Evolutionary conservation across 2,888 invertebrate genomes (phyloP), one percentile per base, ranked within the genome.

Genomic region (Marasmarcha lunaedactyla): DNA sequence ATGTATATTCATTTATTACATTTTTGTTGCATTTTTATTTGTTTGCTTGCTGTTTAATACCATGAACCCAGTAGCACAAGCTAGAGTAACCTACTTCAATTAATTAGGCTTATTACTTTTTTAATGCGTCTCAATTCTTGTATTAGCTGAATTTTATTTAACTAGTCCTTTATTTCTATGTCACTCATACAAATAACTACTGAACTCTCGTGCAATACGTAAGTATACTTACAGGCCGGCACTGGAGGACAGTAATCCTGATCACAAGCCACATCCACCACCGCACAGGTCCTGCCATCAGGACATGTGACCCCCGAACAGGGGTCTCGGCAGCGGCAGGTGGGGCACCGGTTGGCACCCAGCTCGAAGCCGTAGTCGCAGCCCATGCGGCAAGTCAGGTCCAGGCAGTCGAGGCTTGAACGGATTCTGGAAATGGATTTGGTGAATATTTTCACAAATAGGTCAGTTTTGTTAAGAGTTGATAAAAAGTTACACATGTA

Each of bases 201-300:
- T 94, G 0, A 87, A 73, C 55, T 90, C 90, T 41, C 87, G 86
- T 0, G 90, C 90, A 13, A 91, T 65, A 72, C 86, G 86, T 86
- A 57, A 1, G 20, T 3, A 20, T 20, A 20, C 20, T 85, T 52
- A 87, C 92, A 92, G 10, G 91, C 91, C 9, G 94, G 94, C 1
- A 94, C 92, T 1, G 94, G 92, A 0, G 94, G 93, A 57, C 94
- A 94, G 52, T 93, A 93, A 40, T 93, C 92, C 15, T 90, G 90
- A 51, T 92, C 92, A 52, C 94, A 94, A 12, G 92, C 92, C 0
- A 94, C 93, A 50, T 94, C 93, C 0, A 94, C 92, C 55, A 93
- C 87, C 35, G 92, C 89, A 50, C 94, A 93, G 38, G 90, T 87
- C 46, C 92, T 88, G 37, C 88, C 89, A 0, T 86, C 81, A 0